phyloP scores from a whole-genome alignment of 2,888 invertebrate species.

The Papilio gigon region DNA sequence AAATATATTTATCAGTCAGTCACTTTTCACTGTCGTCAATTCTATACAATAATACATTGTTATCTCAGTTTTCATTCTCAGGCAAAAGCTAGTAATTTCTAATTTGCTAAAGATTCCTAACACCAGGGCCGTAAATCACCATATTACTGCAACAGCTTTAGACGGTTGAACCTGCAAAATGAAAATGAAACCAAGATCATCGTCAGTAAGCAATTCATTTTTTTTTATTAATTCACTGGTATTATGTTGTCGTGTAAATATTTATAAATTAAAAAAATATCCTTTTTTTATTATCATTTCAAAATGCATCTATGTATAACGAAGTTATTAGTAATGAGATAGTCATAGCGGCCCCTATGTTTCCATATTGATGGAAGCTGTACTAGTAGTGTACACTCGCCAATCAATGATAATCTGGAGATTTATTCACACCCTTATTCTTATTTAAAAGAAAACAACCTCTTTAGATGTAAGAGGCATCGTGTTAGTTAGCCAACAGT shows the following conservation, averaged over 20 bases:
- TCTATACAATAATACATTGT: too few relatives aligned
- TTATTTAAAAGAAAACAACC: background rate
- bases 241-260: background rate
- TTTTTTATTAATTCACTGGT: background rate
- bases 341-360: background rate
- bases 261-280: background rate
- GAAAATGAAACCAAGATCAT: too few relatives aligned
- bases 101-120: too few relatives aligned
- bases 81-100: too few relatives aligned
- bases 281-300: background rate
- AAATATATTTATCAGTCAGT: too few relatives aligned
- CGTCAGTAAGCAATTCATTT: background rate
- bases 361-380: background rate
- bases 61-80: too few relatives aligned
- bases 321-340: background rate
- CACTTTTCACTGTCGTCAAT: too few relatives aligned
- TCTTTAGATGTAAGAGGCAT: conserved; percentile 7
- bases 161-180: background rate
- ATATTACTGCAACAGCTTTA: too few relatives aligned
- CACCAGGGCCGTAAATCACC: too few relatives aligned
- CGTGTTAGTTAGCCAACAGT: conserved; percentile 12
- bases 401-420: conserved; percentile 1
- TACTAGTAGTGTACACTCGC: background rate
- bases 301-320: background rate
- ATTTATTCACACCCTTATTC: background rate